phyloP scores from a whole-genome alignment of 2,888 invertebrate genomes.

The Eucera pruinosa region DNA sequence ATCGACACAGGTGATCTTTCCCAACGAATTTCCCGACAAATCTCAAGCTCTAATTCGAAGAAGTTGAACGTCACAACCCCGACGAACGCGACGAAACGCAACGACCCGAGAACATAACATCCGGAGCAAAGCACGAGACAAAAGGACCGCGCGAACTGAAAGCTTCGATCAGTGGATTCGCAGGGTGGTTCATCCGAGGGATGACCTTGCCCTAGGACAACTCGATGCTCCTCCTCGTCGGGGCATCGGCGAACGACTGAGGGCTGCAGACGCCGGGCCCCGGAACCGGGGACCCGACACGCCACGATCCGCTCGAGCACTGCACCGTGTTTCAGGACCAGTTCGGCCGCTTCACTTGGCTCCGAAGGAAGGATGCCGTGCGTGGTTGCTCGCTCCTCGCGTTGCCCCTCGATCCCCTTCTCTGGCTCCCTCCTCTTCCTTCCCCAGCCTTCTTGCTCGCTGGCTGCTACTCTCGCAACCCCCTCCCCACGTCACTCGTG shows the following conservation, averaged over 20 bases:
- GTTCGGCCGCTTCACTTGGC: constrained; percentile 78
- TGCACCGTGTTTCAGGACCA: constrained; percentile 76
- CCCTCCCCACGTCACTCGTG: constrained; percentile 42
- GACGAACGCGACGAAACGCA: too few relatives aligned
- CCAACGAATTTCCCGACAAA: neutral
- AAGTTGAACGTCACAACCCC: constrained; percentile 8
- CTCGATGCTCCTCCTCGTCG: constrained; percentile 77
- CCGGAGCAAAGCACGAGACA: neutral
- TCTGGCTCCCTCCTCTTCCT: constrained; percentile 41
- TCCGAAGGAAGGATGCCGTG: constrained; percentile 75
- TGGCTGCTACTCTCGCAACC: constrained; percentile 54
- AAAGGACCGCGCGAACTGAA: neutral
- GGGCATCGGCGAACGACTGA: constrained; percentile 82
- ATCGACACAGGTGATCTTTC: neutral
- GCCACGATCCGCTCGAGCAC: constrained; percentile 71
- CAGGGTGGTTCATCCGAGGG: constrained; percentile 32
- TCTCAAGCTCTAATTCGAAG: too few relatives aligned
- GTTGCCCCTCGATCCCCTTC: constrained; percentile 40
- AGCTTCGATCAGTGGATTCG: neutral
- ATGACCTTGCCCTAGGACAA: constrained; percentile 65
- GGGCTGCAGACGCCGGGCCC: constrained; percentile 77
- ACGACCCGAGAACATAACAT: too few relatives aligned
- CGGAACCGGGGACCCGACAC: constrained; percentile 75
- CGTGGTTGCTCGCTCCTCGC: constrained; percentile 65
- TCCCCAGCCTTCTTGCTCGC: constrained; percentile 44